Conservation (phyloP, 1,140 invertebrate genomes). For the Ceratosolen solmsi region DNA sequence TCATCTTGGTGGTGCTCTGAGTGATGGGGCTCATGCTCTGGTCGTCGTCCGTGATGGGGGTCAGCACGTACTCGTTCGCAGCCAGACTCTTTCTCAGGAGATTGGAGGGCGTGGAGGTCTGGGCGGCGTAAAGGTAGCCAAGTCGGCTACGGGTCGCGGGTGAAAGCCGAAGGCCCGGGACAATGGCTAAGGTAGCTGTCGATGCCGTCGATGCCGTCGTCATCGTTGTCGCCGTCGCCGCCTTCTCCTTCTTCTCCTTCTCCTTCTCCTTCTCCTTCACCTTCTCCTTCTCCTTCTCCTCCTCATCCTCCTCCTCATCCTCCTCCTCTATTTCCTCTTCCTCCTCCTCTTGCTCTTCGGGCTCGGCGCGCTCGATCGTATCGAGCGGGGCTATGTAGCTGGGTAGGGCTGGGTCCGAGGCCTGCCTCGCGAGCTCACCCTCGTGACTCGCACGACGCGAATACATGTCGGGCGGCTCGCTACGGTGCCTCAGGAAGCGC, state of each 20-base stretch:
- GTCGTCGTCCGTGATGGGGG: slow-evolving; percentile 76
- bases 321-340: too few species aligned
- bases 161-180: slow-evolving; percentile 51
- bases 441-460: slow-evolving; percentile 52
- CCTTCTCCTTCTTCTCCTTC: too few species aligned
- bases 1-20: slow-evolving; percentile 87
- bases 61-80: slow-evolving; percentile 73
- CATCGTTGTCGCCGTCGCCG: too few species aligned
- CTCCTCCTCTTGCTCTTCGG: not conserved
- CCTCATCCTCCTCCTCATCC: too few species aligned
- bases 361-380: not conserved
- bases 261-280: too few species aligned
- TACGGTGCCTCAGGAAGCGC: slow-evolving; percentile 59
- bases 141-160: slow-evolving; percentile 59
- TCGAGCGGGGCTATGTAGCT: not conserved
- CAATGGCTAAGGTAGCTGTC: too few species aligned
- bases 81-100: slow-evolving; percentile 63
- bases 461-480: slow-evolving; percentile 62
- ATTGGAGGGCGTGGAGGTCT: slow-evolving; percentile 70
- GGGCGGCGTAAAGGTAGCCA: slow-evolving; percentile 61
- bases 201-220: too few species aligned
- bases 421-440: slow-evolving; percentile 57
- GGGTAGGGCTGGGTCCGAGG: slow-evolving; percentile 57
- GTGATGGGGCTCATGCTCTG: slow-evolving; percentile 91
- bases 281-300: too few species aligned